These are phyloP conservation scores for Drosophila limbata DNA, from an alignment of 2,888 invertebrate genomes.

Conservation along the genomic window DNA sequence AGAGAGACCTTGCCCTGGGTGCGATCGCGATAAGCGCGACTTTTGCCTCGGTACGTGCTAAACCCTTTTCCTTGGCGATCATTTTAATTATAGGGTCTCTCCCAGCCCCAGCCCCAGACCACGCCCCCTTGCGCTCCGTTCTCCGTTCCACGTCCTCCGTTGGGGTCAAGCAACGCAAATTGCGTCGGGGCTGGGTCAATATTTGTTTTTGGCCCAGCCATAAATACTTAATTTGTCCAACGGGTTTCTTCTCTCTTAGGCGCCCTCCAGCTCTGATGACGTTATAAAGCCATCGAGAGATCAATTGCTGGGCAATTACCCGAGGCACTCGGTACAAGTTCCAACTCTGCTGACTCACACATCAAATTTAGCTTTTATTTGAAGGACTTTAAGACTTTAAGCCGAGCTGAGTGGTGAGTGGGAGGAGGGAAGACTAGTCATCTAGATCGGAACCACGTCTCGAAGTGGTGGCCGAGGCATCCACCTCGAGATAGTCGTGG, in stretches of 20 bases:
- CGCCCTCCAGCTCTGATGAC: neutral
- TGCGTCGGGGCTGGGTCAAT: slow-evolving; percentile 73
- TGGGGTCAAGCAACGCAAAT: slow-evolving; percentile 79
- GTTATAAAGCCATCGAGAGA: slow-evolving; percentile 51
- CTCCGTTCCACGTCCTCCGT: neutral
- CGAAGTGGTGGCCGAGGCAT: slow-evolving; percentile 74
- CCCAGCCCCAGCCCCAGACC: slow-evolving; percentile 13
- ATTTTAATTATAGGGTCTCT: slow-evolving; percentile 68
- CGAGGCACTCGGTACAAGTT: slow-evolving; percentile 15
- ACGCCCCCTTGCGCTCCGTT: slow-evolving; percentile 26
- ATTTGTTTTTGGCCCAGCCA: slow-evolving; percentile 70
- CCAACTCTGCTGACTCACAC: slow-evolving; percentile 1
- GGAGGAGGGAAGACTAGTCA: neutral
- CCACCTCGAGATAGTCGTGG: slow-evolving; percentile 89
- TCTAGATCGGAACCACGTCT: slow-evolving; percentile 25
- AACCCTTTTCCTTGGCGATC: slow-evolving; percentile 69
- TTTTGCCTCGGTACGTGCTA: slow-evolving; percentile 80
- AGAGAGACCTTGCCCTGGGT: slow-evolving; percentile 82
- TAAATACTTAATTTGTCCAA: slow-evolving; percentile 78
- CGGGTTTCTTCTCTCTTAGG: slow-evolving; percentile 49
- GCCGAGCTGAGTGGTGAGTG: neutral
- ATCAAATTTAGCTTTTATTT: slow-evolving; percentile 32
- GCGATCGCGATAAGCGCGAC: slow-evolving; percentile 81
- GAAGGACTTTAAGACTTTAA: slow-evolving; percentile 1
- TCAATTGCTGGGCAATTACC: slow-evolving; percentile 51